Evolutionary conservation across 2,113 vertebrate genomes (phyloP).

Genomic region (Psilopogon haemacephalus): DNA sequence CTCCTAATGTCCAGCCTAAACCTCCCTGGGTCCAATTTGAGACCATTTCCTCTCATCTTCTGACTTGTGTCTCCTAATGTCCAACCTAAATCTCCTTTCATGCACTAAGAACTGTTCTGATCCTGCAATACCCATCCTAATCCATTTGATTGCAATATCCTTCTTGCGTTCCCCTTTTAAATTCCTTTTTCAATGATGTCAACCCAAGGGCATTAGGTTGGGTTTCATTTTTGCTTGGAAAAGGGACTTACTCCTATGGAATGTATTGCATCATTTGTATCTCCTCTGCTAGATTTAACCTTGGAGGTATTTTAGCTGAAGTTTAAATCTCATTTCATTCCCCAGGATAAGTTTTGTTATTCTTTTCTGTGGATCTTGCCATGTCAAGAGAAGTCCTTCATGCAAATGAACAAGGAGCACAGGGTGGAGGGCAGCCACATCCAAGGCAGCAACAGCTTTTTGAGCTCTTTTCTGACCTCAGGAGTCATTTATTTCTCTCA

Average conservation of each 20-base stretch:
- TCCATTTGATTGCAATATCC: neutral
- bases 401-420: neutral
- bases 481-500: neutral
- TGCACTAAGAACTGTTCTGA: neutral
- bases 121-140: neutral
- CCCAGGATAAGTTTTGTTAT: neutral
- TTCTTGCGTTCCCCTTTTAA: neutral
- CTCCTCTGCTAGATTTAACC: neutral
- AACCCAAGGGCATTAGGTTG: neutral
- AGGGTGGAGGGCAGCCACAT: neutral
- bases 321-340: neutral
- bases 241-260: neutral
- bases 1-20: too few species aligned
- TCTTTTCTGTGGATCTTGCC: neutral
- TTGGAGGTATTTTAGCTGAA: neutral
- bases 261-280: neutral
- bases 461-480: neutral
- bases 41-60: too few species aligned
- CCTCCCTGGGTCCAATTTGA: too few species aligned
- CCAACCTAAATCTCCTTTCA: neutral
- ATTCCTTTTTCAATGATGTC: neutral
- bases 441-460: neutral
- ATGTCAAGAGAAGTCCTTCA: neutral
- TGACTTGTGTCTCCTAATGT: too few species aligned
- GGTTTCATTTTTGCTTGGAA: neutral